A percentile compares a stretch with the other conserved stretches of the same genome.
phyloP scores from a whole-genome alignment of 1,140 invertebrate genomes.

The Drosophila ercepeae region DNA sequence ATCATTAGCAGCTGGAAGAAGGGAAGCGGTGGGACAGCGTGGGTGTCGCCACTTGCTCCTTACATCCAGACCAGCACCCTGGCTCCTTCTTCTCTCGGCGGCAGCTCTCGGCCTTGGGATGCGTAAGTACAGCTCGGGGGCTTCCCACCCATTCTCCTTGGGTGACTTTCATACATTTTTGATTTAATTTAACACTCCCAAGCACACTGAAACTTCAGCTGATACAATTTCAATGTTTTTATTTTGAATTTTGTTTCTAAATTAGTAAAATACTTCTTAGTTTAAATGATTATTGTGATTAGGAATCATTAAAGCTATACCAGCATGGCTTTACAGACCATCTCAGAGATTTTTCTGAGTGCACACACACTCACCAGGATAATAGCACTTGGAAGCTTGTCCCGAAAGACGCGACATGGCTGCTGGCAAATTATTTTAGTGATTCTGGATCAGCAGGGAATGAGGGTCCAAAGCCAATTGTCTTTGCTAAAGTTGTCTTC shows the following conservation, averaged over 20 bases:
- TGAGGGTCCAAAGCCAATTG: conserved; percentile 5
- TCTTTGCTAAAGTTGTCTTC: conserved; percentile 21
- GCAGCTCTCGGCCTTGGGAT: conserved; percentile 42
- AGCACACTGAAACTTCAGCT: background rate
- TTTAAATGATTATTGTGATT: background rate
- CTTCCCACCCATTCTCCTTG: conserved; percentile 1
- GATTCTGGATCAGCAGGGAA: conserved; percentile 26
- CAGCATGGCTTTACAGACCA: too few relatives aligned
- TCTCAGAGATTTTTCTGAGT: background rate
- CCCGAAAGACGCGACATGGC: conserved; percentile 37
- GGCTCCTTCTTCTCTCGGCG: conserved; percentile 37
- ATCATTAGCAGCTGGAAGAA: conserved; percentile 3
- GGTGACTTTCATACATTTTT: conserved; percentile 61
- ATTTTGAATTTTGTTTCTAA: background rate
- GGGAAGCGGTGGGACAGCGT: conserved; percentile 6
- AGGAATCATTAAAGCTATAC: too few relatives aligned
- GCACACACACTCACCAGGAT: conserved; percentile 33
- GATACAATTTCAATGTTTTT: background rate
- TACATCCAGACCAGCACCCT: conserved; percentile 48
- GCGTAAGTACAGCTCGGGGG: conserved; percentile 67
- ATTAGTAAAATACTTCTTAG: background rate
- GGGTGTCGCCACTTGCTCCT: conserved; percentile 61
- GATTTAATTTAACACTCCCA: conserved; percentile 64
- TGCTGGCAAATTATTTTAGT: conserved; percentile 56
- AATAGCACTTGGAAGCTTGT: conserved; percentile 37